Evolutionary conservation across 2,797 vertebrate genomes (phyloP).

Genomic region (Valencia hispanica): DNA sequence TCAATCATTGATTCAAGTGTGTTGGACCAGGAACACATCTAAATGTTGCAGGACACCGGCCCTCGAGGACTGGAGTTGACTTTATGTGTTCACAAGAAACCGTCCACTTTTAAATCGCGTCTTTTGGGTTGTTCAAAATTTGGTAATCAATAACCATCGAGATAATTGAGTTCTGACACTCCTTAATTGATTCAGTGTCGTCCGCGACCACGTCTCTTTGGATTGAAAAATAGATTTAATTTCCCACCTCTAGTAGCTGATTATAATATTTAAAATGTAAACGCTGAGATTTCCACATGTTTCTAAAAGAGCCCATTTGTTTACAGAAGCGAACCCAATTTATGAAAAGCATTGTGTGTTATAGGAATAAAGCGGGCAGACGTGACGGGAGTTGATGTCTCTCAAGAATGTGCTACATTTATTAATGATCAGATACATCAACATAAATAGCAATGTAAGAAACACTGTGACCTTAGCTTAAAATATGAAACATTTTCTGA

Average conservation of each 20-base stretch:
- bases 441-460: neutral
- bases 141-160: too few species aligned
- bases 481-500: neutral
- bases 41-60: too few species aligned
- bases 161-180: too few species aligned
- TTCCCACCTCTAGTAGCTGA: neutral
- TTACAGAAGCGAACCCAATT: neutral
- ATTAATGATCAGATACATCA: neutral
- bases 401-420: too few species aligned
- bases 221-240: neutral
- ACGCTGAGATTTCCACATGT: neutral
- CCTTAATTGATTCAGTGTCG: too few species aligned
- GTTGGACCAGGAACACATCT: too few species aligned
- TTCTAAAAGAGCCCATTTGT: neutral
- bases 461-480: neutral
- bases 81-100: too few species aligned
- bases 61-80: too few species aligned
- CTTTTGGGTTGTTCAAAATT: too few species aligned
- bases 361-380: neutral
- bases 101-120: too few species aligned
- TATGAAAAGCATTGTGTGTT: neutral
- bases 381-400: neutral
- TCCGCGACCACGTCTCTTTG: neutral
- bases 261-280: neutral
- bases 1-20: too few species aligned